Percentiles rank a stretch among this genome's conserved stretches.
phyloP scores from a whole-genome alignment of 2,797 vertebrate genomes.

The Potorous gilbertii region DNA sequence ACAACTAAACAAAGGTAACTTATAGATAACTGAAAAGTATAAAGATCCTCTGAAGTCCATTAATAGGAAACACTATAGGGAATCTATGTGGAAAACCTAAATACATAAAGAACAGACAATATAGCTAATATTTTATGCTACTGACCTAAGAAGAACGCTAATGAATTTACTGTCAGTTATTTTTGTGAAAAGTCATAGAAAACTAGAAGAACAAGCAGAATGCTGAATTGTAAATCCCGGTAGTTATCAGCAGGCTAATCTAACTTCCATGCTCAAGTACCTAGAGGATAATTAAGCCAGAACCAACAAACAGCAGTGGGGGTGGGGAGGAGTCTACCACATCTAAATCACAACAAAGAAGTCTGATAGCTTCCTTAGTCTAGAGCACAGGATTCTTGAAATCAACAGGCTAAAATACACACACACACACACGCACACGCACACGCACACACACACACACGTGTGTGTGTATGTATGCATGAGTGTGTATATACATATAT shows the following conservation, averaged over 20 bases:
- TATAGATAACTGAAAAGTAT: background rate
- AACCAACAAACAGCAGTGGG: slow-evolving; percentile 7
- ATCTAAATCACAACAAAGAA: slow-evolving; percentile 18
- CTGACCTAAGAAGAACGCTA: slow-evolving; percentile 3
- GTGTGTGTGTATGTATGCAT: background rate
- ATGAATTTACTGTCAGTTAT: background rate
- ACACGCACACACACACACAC: no score
- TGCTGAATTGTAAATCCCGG: rapidly evolving
- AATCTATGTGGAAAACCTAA: background rate
- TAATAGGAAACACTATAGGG: background rate
- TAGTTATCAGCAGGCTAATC: slow-evolving; percentile 31
- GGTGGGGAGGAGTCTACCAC: slow-evolving; percentile 27
- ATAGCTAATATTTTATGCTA: background rate
- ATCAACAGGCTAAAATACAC: background rate
- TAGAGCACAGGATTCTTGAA: background rate
- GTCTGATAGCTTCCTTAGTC: background rate
- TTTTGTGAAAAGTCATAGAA: slow-evolving; percentile 33
- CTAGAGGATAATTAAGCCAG: slow-evolving; percentile 51
- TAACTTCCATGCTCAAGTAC: slow-evolving; percentile 25
- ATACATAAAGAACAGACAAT: background rate
- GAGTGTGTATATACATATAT: background rate
- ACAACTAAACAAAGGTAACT: background rate
- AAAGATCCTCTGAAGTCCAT: background rate
- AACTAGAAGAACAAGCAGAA: background rate
- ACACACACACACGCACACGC: no score